Evolutionary conservation across 2,797 vertebrate genomes (phyloP).

Genomic region (Enteromius afrohamiltoni): DNA sequence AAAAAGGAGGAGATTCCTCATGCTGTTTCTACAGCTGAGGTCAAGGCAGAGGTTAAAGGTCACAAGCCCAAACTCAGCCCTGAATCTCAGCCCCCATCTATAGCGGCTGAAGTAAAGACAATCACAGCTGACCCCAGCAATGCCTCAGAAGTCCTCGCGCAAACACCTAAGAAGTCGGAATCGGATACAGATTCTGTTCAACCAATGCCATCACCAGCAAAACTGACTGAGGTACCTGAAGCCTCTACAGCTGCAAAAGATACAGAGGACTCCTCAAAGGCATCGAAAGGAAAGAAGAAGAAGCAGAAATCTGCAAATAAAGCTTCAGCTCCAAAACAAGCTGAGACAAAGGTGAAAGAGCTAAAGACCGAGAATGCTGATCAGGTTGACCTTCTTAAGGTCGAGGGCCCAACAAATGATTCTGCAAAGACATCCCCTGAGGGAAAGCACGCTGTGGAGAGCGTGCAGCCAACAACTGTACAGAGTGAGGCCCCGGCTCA

Average conservation of each 20-base stretch:
- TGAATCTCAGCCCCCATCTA: conserved; percentile 15
- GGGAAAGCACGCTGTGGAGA: conserved; percentile 75
- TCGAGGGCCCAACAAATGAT: conserved; percentile 58
- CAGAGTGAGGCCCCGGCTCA: conserved; percentile 75
- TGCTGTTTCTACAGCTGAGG: conserved; percentile 21
- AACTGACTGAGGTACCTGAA: conserved; percentile 47
- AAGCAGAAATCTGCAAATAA: conserved; percentile 64
- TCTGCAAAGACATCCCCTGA: conserved; percentile 68
- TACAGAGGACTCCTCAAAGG: conserved; percentile 65
- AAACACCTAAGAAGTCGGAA: conserved; percentile 58
- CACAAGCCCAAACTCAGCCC: conserved; percentile 11
- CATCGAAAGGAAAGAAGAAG: conserved; percentile 71
- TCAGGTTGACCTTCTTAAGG: conserved; percentile 53
- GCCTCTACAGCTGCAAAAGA: conserved; percentile 44
- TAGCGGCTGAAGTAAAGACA: conserved; percentile 28
- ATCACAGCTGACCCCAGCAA: conserved; percentile 54
- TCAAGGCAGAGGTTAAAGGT: conserved; percentile 31
- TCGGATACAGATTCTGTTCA: conserved; percentile 44
- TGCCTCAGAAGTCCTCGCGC: conserved; percentile 64
- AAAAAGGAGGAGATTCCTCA: conserved; percentile 20
- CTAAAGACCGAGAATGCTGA: conserved; percentile 52
- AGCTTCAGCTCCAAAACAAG: conserved; percentile 55
- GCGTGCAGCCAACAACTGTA: conserved; percentile 75
- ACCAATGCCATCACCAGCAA: conserved; percentile 36
- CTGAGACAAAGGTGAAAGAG: conserved; percentile 57